These are phyloP conservation scores for Brachionus calyciflorus DNA, from an alignment of 1,140 invertebrate species.

Conservation along the genomic window DNA sequence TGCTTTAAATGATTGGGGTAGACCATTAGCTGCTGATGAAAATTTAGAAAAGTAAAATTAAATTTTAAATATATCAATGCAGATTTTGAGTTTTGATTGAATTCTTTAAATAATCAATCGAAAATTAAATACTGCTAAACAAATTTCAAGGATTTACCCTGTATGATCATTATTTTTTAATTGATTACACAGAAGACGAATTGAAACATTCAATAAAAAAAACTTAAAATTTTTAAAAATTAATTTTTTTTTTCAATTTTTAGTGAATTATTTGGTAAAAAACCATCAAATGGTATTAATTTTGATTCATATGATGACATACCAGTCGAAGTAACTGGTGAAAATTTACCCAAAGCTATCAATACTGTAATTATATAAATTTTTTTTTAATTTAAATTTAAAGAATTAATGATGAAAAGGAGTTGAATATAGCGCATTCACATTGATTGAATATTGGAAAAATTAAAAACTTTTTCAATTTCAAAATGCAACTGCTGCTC, in stretches of 20 bases:
- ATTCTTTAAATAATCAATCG: neutral
- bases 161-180: neutral
- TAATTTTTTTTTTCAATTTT: neutral
- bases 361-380: slow-evolving; percentile 49
- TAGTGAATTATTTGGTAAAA: slow-evolving; percentile 30
- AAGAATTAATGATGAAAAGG: slow-evolving; percentile 41
- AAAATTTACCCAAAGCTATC: slow-evolving; percentile 83
- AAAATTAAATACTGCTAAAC: slow-evolving; percentile 37
- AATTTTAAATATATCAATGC: neutral
- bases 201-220: neutral
- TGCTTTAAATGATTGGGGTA: slow-evolving; percentile 6
- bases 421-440: slow-evolving; percentile 39
- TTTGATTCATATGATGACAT: slow-evolving; percentile 99
- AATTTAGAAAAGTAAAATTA: slow-evolving; percentile 7
- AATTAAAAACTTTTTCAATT: neutral
- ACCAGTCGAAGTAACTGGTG: slow-evolving; percentile 95
- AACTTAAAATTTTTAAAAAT: neutral
- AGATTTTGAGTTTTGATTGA: slow-evolving; percentile 43
- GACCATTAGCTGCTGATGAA: neutral
- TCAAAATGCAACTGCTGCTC: slow-evolving; percentile 29
- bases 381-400: neutral
- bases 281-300: slow-evolving; percentile 81
- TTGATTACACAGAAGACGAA: slow-evolving; percentile 32
- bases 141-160: slow-evolving; percentile 17
- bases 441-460: neutral